Percentiles rank a stretch among this genome's conserved stretches.
Evolutionary conservation across 2,888 invertebrate species (phyloP).

Genomic region (Phytoseiulus persimilis): DNA sequence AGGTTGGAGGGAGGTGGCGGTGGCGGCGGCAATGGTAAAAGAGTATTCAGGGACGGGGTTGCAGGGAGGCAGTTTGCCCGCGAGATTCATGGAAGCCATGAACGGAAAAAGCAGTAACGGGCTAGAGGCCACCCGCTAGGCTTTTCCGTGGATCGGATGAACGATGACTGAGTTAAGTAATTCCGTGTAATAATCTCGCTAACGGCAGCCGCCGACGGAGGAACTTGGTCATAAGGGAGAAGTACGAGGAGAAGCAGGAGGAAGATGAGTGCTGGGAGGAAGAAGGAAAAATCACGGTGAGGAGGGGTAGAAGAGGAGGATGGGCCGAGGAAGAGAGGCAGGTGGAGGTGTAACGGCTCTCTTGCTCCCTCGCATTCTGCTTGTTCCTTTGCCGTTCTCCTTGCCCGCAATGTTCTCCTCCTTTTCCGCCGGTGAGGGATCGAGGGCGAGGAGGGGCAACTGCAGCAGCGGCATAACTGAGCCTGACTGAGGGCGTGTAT

Average conservation of each 20-base stretch:
- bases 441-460: background rate
- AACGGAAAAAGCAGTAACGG: conserved; percentile 5
- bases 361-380: background rate
- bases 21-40: background rate
- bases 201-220: conserved; percentile 21
- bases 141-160: conserved; percentile 21
- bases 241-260: conserved; percentile 11
- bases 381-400: background rate
- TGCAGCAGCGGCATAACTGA: background rate
- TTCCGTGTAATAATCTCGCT: conserved; percentile 39
- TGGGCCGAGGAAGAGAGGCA: background rate
- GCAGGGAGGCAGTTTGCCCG: background rate
- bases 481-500: conserved; percentile 35
- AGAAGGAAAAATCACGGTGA: background rate
- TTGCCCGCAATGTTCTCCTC: background rate
- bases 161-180: conserved; percentile 38
- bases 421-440: background rate
- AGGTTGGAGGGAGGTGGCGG: too few species aligned
- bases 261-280: background rate
- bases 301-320: background rate
- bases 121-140: conserved; percentile 5
- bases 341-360: background rate
- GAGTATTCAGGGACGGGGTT: background rate
- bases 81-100: conserved; percentile 5
- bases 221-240: conserved; percentile 6